Conservation (phyloP, 37 sponge, comb jelly and placozoan species). For the Bolinopsis microptera region DNA sequence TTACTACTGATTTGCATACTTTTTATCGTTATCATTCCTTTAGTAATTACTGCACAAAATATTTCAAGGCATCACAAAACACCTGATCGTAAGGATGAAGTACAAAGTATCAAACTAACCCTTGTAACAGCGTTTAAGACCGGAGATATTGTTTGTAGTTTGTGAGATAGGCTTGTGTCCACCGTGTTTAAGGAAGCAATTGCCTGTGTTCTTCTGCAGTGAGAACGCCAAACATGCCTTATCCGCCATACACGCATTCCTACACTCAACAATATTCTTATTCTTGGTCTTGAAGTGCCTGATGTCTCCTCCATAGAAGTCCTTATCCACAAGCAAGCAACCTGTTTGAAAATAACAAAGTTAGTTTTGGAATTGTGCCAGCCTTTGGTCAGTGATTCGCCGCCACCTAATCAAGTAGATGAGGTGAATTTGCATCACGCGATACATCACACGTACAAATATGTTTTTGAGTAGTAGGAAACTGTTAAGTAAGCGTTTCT, state of each 20-base stretch:
- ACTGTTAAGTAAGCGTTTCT: too few relatives aligned
- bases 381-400: too few relatives aligned
- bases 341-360: not conserved
- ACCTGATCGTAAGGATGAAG: too few relatives aligned
- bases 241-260: not conserved
- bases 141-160: not conserved
- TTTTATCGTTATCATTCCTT: too few relatives aligned
- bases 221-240: not conserved
- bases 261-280: not conserved
- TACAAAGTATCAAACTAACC: too few relatives aligned
- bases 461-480: too few relatives aligned
- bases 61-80: too few relatives aligned
- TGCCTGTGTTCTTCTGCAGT: not conserved
- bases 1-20: not conserved
- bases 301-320: slow-evolving; percentile 36
- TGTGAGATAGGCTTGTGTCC: slow-evolving; percentile 3
- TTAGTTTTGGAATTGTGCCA: not conserved
- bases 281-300: not conserved
- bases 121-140: not conserved
- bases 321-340: slow-evolving; percentile 5
- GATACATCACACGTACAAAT: too few relatives aligned
- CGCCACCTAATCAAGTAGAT: too few relatives aligned
- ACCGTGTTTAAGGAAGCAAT: not conserved
- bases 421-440: too few relatives aligned
- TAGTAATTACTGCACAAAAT: too few relatives aligned